phyloP scores from a whole-genome alignment of 2,888 invertebrate species.

The Abscondita cerata region DNA sequence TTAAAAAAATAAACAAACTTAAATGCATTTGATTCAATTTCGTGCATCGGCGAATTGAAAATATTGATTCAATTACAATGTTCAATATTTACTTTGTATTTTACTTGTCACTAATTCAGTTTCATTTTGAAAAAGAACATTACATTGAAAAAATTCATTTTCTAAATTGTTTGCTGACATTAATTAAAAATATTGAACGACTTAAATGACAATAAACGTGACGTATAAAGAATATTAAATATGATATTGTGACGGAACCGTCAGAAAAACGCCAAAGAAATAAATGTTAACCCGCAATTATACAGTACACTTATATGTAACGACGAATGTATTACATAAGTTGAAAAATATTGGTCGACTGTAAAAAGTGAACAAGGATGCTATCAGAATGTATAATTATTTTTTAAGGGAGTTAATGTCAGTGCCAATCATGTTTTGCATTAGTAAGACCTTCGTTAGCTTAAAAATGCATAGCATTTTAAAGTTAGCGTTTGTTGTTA shows the following conservation, averaged over 20 bases:
- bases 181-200: constrained; percentile 20
- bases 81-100: constrained; percentile 19
- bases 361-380: constrained; percentile 3
- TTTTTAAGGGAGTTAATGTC: constrained; percentile 12
- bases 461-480: constrained; percentile 11
- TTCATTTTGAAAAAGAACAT: no score
- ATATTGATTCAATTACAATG: constrained; percentile 22
- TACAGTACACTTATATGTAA: background rate
- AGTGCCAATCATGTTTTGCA: constrained; percentile 8
- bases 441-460: background rate
- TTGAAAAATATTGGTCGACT: background rate
- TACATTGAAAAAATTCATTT: no score
- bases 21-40: constrained; percentile 19
- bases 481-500: background rate
- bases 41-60: constrained; percentile 13
- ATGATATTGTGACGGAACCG: constrained; percentile 11
- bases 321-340: background rate
- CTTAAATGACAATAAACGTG: constrained; percentile 23
- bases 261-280: background rate
- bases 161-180: no score
- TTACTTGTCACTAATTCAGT: no score
- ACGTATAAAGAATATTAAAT: constrained; percentile 27
- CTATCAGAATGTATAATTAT: constrained; percentile 13
- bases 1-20: constrained; percentile 22
- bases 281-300: background rate